Evolutionary conservation across 2,797 vertebrate species (phyloP), one percentile per base, ranked within the genome.

Genomic region (Lagorchestes hirsutus): DNA sequence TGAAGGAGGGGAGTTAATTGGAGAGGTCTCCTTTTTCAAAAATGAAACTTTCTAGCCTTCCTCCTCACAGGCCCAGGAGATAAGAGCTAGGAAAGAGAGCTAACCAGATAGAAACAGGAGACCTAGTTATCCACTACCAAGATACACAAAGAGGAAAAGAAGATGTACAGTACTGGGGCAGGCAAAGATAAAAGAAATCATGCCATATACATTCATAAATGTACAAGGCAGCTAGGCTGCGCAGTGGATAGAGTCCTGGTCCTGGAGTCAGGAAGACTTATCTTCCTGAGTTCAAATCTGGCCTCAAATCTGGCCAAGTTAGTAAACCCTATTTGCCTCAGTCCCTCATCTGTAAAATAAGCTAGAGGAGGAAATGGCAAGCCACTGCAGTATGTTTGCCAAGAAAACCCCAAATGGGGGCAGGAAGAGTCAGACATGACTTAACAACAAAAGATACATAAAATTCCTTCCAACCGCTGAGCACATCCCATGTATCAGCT

Each of bases 31-130:
- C 40, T 27, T 50, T 87, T 87, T 87, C 74, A 50, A 50, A 59
- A 29, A 5, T 59, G 58, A 34, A 28, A 58, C 29, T 31, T 16
- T 34, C 16, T 3, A 8, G 59, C 57, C 50, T 93, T 57, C 59
- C 27, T 54, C 62, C 31, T 1, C 18, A 14, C 0, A 87, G 22
- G 55, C 4, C 24, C 58, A 57, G 82, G 50, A 91, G 58, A 91
- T 3, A 14, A 2, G 56, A 50, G 14, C 55, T 46, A 12, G 4
- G 34, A 2, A 92, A 56, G 4, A 57, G 90, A 96, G 62, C 10
- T 40, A 54, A 74, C 13, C 1, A 59, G 54, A 29, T 87, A 87
- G 59, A 91, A 82, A 95, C 92, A 96, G 50, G 9, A 96, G 95
- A 82, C 2, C 29, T 31, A 46, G 24, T 34, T 22, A 27, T 34